Evolutionary conservation across 2,113 vertebrate genomes (phyloP), one percentile per base, ranked within the genome.

Genomic region (Toxotes jaculatrix): DNA sequence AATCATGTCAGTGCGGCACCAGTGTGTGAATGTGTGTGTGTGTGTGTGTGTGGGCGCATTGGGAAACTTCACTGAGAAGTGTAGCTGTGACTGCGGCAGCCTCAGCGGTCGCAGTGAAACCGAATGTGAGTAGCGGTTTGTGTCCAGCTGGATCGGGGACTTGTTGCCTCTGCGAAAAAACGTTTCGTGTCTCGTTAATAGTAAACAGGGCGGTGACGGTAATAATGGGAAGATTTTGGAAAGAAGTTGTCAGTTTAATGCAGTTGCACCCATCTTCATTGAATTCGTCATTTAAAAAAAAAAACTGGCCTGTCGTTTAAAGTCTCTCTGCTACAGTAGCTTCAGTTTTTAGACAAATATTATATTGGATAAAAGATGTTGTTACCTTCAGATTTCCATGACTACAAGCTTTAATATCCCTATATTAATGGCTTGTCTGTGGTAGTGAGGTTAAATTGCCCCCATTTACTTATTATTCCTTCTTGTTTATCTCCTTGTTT

Each of bases 101-200:
- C 51, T 63, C 77, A 0, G 42, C 57, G 59, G 45, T 74, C 51
- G 67, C 86, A 27, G 31, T 31, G 67, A 40, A 76, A 31, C 43
- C 45, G 0, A 23, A 59, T 61, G 19, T 42, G 60, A 49, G 65
- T 14, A 23, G 59, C 63, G n/a, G 56, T 71, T 83, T 76, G 85
- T 53, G 80, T 19, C 1, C 12, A 43, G 59, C 42, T 16, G 31
- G 43, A 63, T 17, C 49, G 34, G 61, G 17, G 89, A 92, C 91
- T 92, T 92, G 90, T 93, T 93, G 92, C 90, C 88, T 62, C 14
- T 27, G 27, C 27, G 27, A 27, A 27, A 27, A 27, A 27, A 27
- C 27, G 27, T 27, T 27, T 27, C 27, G 27, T 27, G 27, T 51
- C 38, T 21, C 27, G 9, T 62, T 61, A 13, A 56, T 55, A 36